Percentiles rank a stretch among this genome's conserved stretches.
phyloP scores from a whole-genome alignment of 2,888 invertebrate genomes.

The Orchesellides sinensis region DNA sequence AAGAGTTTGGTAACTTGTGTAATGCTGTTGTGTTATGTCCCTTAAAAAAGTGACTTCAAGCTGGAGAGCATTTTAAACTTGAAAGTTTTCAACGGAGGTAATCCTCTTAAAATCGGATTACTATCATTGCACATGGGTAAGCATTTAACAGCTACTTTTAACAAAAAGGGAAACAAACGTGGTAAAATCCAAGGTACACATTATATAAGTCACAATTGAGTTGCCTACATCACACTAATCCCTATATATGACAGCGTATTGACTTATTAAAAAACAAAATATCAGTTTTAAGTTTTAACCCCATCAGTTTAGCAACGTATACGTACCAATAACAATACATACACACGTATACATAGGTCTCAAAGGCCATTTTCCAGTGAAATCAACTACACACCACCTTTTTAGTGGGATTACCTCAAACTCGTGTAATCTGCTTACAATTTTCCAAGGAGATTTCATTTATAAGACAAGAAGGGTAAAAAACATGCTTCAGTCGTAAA shows the following conservation, averaged over 20 bases:
- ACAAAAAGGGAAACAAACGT: neutral
- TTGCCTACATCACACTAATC: neutral
- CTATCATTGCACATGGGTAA: constrained; percentile 58
- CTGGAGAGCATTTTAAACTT: too few relatives aligned
- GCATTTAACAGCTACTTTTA: constrained; percentile 40
- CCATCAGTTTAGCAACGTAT: constrained; percentile 9
- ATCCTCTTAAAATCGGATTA: constrained; percentile 65
- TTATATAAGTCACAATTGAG: neutral
- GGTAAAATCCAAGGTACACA: neutral
- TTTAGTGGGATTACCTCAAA: neutral
- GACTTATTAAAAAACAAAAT: constrained; percentile 60
- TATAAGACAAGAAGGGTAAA: neutral
- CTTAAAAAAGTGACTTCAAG: neutral
- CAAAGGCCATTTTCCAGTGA: neutral
- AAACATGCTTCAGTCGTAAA: too few relatives aligned
- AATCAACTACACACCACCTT: neutral
- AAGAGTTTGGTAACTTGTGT: too few relatives aligned
- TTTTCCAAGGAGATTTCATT: neutral
- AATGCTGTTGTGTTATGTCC: too few relatives aligned
- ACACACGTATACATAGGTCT: neutral
- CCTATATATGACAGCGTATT: constrained; percentile 20
- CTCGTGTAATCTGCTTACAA: neutral
- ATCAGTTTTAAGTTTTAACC: constrained; percentile 26
- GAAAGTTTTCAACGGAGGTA: constrained; percentile 29
- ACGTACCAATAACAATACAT: constrained; percentile 28